Conservation (phyloP, 2,888 invertebrate species). For the Platycheirus albimanus region DNA sequence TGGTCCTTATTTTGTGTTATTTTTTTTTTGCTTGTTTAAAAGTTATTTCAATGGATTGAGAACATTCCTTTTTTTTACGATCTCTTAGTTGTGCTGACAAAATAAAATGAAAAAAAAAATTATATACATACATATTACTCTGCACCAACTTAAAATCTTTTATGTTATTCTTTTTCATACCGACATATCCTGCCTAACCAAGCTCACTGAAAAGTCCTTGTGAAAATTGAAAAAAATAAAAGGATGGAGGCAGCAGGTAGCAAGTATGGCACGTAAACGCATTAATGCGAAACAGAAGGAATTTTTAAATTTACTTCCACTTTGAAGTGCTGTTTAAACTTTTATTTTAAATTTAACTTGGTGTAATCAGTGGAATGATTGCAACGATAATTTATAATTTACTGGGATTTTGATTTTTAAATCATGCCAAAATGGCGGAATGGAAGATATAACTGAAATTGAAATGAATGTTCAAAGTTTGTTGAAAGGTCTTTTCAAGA, state of each 20-base stretch:
- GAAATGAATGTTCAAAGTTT: too few relatives aligned
- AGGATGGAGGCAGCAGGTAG: neutral
- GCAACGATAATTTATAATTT: slow-evolving; percentile 63
- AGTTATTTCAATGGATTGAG: slow-evolving; percentile 68
- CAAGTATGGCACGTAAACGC: slow-evolving; percentile 36
- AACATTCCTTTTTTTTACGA: slow-evolving; percentile 57
- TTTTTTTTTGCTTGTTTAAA: slow-evolving; percentile 26
- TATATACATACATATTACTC: neutral
- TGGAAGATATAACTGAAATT: too few relatives aligned
- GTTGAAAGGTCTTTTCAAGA: too few relatives aligned
- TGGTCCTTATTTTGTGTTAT: slow-evolving; percentile 18
- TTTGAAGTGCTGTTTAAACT: slow-evolving; percentile 59
- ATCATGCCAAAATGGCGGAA: too few relatives aligned
- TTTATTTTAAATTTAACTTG: slow-evolving; percentile 55
- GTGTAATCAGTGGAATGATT: slow-evolving; percentile 59
- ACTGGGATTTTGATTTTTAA: slow-evolving; percentile 50
- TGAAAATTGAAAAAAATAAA: slow-evolving; percentile 11
- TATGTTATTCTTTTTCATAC: slow-evolving; percentile 23
- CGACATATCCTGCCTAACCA: slow-evolving; percentile 16
- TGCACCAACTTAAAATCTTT: slow-evolving; percentile 13
- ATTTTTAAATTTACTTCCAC: slow-evolving; percentile 66
- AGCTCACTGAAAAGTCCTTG: slow-evolving; percentile 7
- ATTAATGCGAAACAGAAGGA: slow-evolving; percentile 63
- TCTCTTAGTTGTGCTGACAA: slow-evolving; percentile 33
- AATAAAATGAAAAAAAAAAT: neutral